Base-by-base conservation (phyloP, 2,113 vertebrate species). In the Siniperca chuatsi region DNA sequence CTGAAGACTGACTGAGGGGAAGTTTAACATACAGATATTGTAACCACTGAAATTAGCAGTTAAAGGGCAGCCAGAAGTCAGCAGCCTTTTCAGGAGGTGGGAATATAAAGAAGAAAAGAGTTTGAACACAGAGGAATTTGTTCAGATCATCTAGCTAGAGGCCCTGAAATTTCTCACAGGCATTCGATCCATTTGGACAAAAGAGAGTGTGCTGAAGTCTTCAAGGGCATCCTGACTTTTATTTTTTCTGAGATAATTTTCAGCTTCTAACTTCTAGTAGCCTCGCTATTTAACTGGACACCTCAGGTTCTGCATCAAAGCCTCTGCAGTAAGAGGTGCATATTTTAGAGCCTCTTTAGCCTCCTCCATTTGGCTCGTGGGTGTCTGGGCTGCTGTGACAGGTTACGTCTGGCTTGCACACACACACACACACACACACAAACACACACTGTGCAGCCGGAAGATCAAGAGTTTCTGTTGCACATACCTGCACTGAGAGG, bases 271-370 rank as follows among this genome's bases (percentile, higher is more conserved):
- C 40, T 40, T 74, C 44, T 52, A 10, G 46, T 60, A 60, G 55
- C 37, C 50, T 52, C 8, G 15, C 76, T 82, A 73, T 33, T 85
- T 81, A 83, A 90, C 76, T 55, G 79, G 75, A 89, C 25, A 68
- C 73, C 25, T 70, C 62, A 2, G 65, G 44, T 74, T 81, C 35
- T 69, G 77, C 86, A 75, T 87, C 86, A 91, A 93, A 90, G 90
- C 76, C 50, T 60, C 40, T 65, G 74, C 68, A 79, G 79, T 44
- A 40, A 79, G 68, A 89, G n/a, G 50, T 81, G 33, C 42, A 50
- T 74, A 76, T 85, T 90, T 87, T 89, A 93, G 91, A 88, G 82
- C 73, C 82, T 81, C 10, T 75, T 85, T 46, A 82, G 68, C 29
- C 62, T 57, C 35, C 74, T 83, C 86, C 92, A 89, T 93, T 90